phyloP scores from a whole-genome alignment of 2,888 invertebrate species.

The Hirtodrosophila cameraria region DNA sequence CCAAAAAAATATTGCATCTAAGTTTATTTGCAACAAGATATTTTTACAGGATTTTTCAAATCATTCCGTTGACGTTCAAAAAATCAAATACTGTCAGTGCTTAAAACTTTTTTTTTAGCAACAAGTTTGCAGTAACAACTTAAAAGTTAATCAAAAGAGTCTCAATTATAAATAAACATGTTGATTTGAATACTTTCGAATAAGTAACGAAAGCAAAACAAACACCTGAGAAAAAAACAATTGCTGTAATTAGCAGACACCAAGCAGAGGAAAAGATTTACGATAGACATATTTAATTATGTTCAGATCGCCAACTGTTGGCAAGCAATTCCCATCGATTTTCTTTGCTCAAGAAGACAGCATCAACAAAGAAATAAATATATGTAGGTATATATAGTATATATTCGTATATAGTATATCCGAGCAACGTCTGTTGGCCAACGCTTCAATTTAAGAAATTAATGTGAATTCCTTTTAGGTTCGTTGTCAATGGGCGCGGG shows the following conservation, averaged over 20 bases:
- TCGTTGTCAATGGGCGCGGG: slow-evolving; percentile 42
- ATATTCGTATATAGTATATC: background rate
- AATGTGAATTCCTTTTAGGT: slow-evolving; percentile 60
- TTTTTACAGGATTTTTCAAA: no score
- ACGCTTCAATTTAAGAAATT: slow-evolving; percentile 68
- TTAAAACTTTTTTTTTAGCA: no score
- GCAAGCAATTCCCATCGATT: slow-evolving; percentile 47
- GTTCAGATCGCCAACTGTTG: slow-evolving; percentile 34
- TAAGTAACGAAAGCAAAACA: background rate
- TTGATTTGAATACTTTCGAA: slow-evolving; percentile 6
- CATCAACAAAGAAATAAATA: background rate
- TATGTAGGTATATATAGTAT: background rate
- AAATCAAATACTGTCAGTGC: no score
- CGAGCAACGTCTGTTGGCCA: slow-evolving; percentile 12
- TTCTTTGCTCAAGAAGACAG: slow-evolving; percentile 12
- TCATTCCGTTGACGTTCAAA: no score
- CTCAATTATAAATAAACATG: background rate
- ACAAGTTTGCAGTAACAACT: background rate
- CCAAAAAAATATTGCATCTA: no score
- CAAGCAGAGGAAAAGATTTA: slow-evolving; percentile 13
- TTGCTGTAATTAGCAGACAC: slow-evolving; percentile 45
- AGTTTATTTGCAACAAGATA: no score
- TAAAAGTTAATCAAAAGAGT: background rate
- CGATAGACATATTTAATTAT: slow-evolving; percentile 49
- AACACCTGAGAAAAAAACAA: slow-evolving; percentile 17